Base-by-base conservation (phyloP, 2,113 vertebrate genomes). In the Nyctereutes procyonoides region DNA sequence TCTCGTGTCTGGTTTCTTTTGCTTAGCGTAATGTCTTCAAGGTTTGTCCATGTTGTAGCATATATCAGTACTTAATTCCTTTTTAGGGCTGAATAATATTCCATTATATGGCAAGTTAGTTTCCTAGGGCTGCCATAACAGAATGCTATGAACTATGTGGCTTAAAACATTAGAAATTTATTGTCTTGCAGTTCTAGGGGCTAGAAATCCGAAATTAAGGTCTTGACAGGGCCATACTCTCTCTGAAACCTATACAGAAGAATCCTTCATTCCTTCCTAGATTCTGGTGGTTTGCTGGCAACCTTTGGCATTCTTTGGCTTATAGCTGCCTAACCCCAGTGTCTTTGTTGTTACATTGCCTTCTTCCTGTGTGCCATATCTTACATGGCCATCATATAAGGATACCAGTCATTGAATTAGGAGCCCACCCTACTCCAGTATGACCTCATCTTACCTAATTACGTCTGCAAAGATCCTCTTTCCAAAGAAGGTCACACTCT, bases 1-100 rank as follows among this genome's bases (percentile, higher is more conserved):
- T 92, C 19, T 95, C 76, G 0, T 86, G 16, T 62, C 53, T 95
- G 38, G 5, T 88, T 88, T 95, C 55, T 87, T 95, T 87, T 26
- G 48, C 22, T 86, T 86, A 93, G 51, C 58, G 8, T 81, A 51
- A 60, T 69, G 16, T 89, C 80, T 89, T 85, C 53, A 77, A 55
- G 32, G 6, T 77, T 92, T 86, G 32, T 60, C 30, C 14, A 43
- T 53, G 30, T 62, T 65, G 22, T 60, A 89, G 55, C 43, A 65
- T 76, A 3, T 10, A 16, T 93, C 12, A 84, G 16, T 84, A 65
- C 11, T 71, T 96, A 58, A 85, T 82, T 93, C 63, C 38, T 82
- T 97, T 93, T 89, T 97, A 48, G 55, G 53, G 19, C 79, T 90
- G 77, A 90, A 58, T 84, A 76, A 48, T 93, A 88, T 53, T 63